These are phyloP conservation scores for Illadopsis cleaveri DNA, from an alignment of 2,113 vertebrate species.

Conservation along the genomic window DNA sequence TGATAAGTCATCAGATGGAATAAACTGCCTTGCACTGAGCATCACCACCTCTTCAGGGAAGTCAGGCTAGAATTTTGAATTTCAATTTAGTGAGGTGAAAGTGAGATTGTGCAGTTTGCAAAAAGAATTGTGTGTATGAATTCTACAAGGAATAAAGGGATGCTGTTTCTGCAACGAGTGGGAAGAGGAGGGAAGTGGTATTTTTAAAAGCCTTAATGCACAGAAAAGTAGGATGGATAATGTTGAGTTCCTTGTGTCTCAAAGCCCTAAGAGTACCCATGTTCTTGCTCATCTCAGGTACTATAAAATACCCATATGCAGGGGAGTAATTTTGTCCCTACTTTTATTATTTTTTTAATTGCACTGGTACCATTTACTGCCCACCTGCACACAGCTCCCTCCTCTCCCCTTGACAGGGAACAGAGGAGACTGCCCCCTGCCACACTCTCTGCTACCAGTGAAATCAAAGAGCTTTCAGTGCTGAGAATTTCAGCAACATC, in stretches of 20 bases:
- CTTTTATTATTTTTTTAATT: background rate
- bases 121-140: background rate
- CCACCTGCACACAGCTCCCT: background rate
- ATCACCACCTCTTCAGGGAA: background rate
- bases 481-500: background rate
- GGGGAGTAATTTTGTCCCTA: background rate
- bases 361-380: background rate
- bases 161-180: background rate
- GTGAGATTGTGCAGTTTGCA: background rate
- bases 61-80: background rate
- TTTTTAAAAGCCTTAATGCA: slow-evolving; percentile 25
- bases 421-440: background rate
- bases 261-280: background rate
- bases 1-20: background rate
- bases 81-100: background rate
- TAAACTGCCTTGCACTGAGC: background rate
- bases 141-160: background rate
- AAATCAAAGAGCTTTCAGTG: background rate
- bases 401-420: background rate
- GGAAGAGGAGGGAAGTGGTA: background rate
- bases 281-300: background rate
- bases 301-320: background rate
- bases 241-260: background rate
- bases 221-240: background rate
- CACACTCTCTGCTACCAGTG: background rate